A percentile compares a stretch with the other conserved stretches of the same genome.
phyloP scores from a whole-genome alignment of 2,113 vertebrate species.

The Coreoperca whiteheadi region DNA sequence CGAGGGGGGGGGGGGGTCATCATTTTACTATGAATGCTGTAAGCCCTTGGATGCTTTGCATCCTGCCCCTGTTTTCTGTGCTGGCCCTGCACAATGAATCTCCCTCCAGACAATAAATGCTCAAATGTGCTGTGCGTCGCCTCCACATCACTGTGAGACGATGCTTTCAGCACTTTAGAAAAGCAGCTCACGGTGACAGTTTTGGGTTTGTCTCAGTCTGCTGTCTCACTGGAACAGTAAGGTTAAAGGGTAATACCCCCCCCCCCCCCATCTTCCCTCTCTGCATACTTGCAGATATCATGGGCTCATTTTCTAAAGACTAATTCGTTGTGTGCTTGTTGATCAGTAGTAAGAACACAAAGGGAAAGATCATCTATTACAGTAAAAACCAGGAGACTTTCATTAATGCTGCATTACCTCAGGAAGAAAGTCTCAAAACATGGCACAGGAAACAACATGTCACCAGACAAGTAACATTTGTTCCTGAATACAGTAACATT shows the following conservation, averaged over 20 bases:
- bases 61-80: background rate
- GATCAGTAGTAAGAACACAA: background rate
- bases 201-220: background rate
- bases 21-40: background rate
- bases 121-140: slow-evolving; percentile 10
- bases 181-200: background rate
- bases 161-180: background rate
- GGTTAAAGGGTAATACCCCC: slow-evolving; percentile 26
- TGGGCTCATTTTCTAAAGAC: background rate
- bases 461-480: background rate
- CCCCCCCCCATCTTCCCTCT: no score
- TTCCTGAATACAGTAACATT: background rate
- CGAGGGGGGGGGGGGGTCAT: slow-evolving; percentile 2
- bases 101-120: background rate
- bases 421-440: background rate
- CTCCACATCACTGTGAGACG: background rate
- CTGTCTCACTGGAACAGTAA: slow-evolving; percentile 14
- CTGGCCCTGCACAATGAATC: background rate
- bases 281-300: background rate
- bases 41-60: background rate
- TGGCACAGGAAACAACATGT: background rate
- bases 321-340: background rate
- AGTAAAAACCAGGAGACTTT: background rate
- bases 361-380: background rate
- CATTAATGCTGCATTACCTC: background rate